Base-by-base conservation (phyloP, 1,140 invertebrate species). In the Drosophila obscura region DNA sequence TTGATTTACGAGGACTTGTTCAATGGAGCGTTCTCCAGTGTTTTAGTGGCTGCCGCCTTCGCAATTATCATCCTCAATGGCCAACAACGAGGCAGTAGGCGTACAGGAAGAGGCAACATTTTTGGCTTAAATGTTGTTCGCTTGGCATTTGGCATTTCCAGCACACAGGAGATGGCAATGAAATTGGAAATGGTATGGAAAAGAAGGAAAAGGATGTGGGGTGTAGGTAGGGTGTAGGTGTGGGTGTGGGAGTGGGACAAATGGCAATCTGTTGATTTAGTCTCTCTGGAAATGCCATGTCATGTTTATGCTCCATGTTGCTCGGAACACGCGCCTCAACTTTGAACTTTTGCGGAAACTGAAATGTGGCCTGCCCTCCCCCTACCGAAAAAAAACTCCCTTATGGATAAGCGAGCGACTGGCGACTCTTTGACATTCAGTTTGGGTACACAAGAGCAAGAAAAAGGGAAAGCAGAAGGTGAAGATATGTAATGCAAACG, bases 241-340 rank as follows among this genome's bases (percentile, higher is more conserved):
- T 19, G 2, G 19, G 19, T 19, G 19, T 1, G 19, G 1, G 19
- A 19, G 19, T 19, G 19, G 19, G 19, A 1, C 19, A 19, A 19
- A 19, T 19, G 19, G 69, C 74, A 85, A 87, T 76, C 82, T 88
- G 82, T 87, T 88, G 82, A 87, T 87, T 82, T 78, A 63, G 76
- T 50, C 66, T 69, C 65, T 39, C 28, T 35, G 48, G 52, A 58
- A 74, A 77, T 77, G 73, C 65, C 69, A 45, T 16, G 57, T 69
- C 59, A 63, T 77, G 55, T 62, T 24, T 56, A 68, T 48, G 57
- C 49, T 83, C 62, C 55, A 74, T 57, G 55, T 77, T 51, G 53
- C 49, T 24, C 56, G 44, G 48, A 65, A 59, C 82, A 85, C 69
- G 78, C 74, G 78, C 65, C 82, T 87, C 63, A 85, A 87, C 78